phyloP scores from a whole-genome alignment of 2,888 invertebrate genomes.

The Caenorhabditis sp. region DNA sequence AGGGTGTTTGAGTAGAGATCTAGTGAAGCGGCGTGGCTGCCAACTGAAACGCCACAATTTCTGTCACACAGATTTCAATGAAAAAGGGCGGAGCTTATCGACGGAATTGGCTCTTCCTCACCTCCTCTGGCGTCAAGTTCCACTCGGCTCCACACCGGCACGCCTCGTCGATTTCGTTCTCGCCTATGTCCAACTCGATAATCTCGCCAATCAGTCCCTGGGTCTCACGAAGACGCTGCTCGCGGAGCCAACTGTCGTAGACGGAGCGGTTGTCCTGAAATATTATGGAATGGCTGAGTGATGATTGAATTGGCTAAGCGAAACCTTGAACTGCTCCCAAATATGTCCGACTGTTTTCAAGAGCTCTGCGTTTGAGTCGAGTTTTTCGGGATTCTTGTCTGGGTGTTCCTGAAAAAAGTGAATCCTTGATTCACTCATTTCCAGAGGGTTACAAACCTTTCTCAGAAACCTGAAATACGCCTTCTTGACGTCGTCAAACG shows the following conservation, averaged over 20 bases:
- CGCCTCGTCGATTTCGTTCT: slow-evolving; percentile 66
- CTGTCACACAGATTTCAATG: too few relatives aligned
- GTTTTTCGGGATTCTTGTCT: slow-evolving; percentile 72
- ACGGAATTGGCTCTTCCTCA: too few relatives aligned
- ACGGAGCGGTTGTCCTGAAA: slow-evolving; percentile 32
- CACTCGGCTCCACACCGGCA: slow-evolving; percentile 75
- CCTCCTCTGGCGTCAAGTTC: slow-evolving; percentile 65
- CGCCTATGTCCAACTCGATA: slow-evolving; percentile 64
- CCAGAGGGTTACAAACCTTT: slow-evolving; percentile 60
- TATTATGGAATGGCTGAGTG: background rate
- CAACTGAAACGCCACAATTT: too few relatives aligned
- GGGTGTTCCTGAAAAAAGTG: slow-evolving; percentile 73
- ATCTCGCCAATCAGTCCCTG: slow-evolving; percentile 75
- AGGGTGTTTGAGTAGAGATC: too few relatives aligned
- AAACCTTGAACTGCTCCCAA: slow-evolving; percentile 68
- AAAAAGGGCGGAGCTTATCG: too few relatives aligned
- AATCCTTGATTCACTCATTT: too few relatives aligned
- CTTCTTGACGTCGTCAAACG: slow-evolving; percentile 74
- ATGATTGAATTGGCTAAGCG: background rate
- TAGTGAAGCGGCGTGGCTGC: too few relatives aligned
- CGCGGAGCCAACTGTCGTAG: slow-evolving; percentile 80
- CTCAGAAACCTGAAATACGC: slow-evolving; percentile 76
- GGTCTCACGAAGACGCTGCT: slow-evolving; percentile 77
- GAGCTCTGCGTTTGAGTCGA: slow-evolving; percentile 34
- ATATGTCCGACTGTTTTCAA: slow-evolving; percentile 53